Conservation (phyloP, 2,797 vertebrate genomes). For the Sebastes trivittatus region DNA sequence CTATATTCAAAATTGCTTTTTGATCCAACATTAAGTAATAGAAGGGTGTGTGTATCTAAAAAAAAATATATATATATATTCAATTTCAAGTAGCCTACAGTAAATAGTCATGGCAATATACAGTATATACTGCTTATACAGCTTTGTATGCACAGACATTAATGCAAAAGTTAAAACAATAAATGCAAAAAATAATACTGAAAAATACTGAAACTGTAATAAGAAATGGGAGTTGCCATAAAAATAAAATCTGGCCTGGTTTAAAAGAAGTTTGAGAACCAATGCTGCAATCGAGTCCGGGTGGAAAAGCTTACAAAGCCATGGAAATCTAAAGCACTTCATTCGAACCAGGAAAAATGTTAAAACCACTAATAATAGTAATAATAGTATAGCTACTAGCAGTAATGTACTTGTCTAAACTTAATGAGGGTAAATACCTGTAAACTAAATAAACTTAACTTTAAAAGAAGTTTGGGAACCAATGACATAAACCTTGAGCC, state of each 20-base stretch:
- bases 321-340: neutral
- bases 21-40: too few relatives aligned
- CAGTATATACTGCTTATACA: neutral
- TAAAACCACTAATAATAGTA: neutral
- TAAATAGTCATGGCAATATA: neutral
- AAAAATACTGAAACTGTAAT: neutral
- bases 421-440: neutral
- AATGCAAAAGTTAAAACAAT: neutral
- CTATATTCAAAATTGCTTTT: neutral
- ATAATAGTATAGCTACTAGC: neutral
- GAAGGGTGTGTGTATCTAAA: neutral
- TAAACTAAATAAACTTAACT: neutral
- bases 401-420: neutral
- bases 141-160: neutral
- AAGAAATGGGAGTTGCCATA: neutral
- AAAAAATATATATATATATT: too few relatives aligned
- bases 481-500: too few relatives aligned
- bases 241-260: neutral
- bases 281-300: neutral
- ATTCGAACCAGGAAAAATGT: neutral
- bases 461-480: neutral
- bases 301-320: neutral
- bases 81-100: neutral
- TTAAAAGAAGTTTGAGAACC: neutral
- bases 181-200: neutral